Percentiles rank a stretch among this genome's conserved stretches.
These are phyloP conservation scores for Frankliniella intonsa DNA, from an alignment of 2,888 invertebrate species.

Conservation along the genomic window DNA sequence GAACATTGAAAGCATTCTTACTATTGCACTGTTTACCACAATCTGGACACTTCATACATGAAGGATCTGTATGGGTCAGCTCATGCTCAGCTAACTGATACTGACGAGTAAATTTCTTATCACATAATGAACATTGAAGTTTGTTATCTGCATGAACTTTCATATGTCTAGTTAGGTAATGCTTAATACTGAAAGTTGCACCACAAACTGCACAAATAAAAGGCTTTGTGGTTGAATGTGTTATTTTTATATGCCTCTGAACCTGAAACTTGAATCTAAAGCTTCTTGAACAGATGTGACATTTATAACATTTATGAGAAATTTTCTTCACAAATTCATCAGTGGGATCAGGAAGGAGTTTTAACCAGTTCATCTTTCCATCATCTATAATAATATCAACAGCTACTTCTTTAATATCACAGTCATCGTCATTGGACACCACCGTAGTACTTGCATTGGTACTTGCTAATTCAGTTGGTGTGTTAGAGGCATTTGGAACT, in stretches of 20 bases:
- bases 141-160: background rate
- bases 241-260: background rate
- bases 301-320: background rate
- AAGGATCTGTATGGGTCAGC: background rate
- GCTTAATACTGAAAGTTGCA: background rate
- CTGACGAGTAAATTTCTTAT: background rate
- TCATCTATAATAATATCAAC: slow-evolving; percentile 18
- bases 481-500: background rate
- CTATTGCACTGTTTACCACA: background rate
- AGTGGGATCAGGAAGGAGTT: background rate
- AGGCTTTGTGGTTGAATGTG: background rate
- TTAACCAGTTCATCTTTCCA: background rate
- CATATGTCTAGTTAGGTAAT: background rate
- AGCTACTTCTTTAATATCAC: slow-evolving; percentile 5
- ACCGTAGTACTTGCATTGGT: too few species aligned
- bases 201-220: slow-evolving; percentile 2
- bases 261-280: background rate
- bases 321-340: slow-evolving; percentile 7
- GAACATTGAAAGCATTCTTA: slow-evolving; percentile 6
- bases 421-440: background rate
- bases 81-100: background rate
- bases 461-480: too few species aligned
- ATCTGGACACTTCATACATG: background rate
- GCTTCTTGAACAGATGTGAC: background rate
- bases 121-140: background rate